Base-by-base conservation (phyloP, 2,797 vertebrate genomes). In the Muraenolepis orangiensis region DNA sequence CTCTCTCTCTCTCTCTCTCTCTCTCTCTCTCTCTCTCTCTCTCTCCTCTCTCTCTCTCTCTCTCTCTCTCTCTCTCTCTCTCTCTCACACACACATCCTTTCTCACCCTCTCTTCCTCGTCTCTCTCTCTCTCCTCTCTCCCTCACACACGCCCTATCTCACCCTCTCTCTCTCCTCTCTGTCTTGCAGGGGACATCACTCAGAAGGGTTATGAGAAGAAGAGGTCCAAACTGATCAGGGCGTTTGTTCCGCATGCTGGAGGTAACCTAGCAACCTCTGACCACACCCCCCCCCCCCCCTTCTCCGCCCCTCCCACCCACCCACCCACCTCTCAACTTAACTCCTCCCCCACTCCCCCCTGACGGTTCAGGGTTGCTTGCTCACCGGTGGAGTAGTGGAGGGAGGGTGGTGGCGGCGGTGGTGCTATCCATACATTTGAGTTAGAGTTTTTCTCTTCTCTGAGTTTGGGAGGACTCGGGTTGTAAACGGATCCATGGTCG, bases 171-270 rank as follows among this genome's bases (percentile, higher is more conserved):
- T 23, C 87, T 85, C 83, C 66, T 76, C 78, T 89, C 89, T 88
- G 87, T 82, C 91, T 91, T 85, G 20, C 89, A 95, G 95, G 95
- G 86, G 95, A 95, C 92, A 95, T 95, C 90, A 95, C 95, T 81
- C 95, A 95, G 82, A 95, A 95, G 84, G 94, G 95, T 80, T 95
- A 95, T 87, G 95, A 95, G 88, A 95, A 95, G 92, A 95, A 95
- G 91, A 92, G 94, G 88, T 95, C 94, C 78, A 95, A 95, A 88
- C 90, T 95, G 90, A 94, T 95, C 87, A 94, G 94, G 74, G 95
- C 95, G 82, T 95, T 95, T 87, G 87, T 95, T 86, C 94, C 94
- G 76, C 94, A 95, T 75, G 93, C 94, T 86, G 93, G 94, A 0
- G 94, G 95, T 95, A 77, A 93, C 69, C 31, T 69, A 34, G 68